Percentiles rank a stretch among this genome's conserved stretches.
Evolutionary conservation across 2,113 vertebrate genomes (phyloP).

Genomic region (Rostratula benghalensis): DNA sequence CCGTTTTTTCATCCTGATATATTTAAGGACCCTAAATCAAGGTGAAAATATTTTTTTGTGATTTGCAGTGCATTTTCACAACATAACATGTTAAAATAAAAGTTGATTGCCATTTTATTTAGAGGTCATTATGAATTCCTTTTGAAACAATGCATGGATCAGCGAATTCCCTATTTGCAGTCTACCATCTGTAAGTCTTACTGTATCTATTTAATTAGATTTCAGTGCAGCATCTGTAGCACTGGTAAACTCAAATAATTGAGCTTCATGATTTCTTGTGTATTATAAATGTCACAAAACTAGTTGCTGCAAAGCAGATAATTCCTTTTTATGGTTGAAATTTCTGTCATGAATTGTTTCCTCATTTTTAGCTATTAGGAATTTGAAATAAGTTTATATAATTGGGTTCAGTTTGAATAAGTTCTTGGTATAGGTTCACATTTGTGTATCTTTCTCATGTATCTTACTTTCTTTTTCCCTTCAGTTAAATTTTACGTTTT

Average conservation of each 20-base stretch:
- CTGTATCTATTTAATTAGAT: conserved; percentile 75
- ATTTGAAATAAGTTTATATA: conserved; percentile 69
- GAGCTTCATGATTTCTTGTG: conserved; percentile 73
- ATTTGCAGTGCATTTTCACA: neutral
- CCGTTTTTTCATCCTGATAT: neutral
- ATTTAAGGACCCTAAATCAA: neutral
- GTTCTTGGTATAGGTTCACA: neutral
- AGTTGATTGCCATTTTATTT: conserved; percentile 46
- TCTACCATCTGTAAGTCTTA: conserved; percentile 51
- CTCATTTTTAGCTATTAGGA: conserved; percentile 68
- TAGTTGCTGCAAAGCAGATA: conserved; percentile 70
- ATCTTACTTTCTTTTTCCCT: neutral
- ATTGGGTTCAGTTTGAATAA: conserved; percentile 31
- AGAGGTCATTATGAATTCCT: conserved; percentile 52
- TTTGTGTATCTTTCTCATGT: neutral
- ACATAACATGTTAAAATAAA: neutral
- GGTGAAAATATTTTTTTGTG: neutral
- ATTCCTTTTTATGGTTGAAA: conserved; percentile 74
- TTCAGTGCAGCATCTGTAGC: conserved; percentile 66
- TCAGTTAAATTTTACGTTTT: neutral
- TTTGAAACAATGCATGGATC: conserved; percentile 50
- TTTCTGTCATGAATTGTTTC: conserved; percentile 71
- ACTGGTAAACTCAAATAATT: conserved; percentile 75
- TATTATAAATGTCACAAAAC: conserved; percentile 76
- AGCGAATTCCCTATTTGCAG: conserved; percentile 48